Evolutionary conservation across 92 coral and sea anemone genomes (phyloP).

Genomic region (Phenganax subtilis): DNA sequence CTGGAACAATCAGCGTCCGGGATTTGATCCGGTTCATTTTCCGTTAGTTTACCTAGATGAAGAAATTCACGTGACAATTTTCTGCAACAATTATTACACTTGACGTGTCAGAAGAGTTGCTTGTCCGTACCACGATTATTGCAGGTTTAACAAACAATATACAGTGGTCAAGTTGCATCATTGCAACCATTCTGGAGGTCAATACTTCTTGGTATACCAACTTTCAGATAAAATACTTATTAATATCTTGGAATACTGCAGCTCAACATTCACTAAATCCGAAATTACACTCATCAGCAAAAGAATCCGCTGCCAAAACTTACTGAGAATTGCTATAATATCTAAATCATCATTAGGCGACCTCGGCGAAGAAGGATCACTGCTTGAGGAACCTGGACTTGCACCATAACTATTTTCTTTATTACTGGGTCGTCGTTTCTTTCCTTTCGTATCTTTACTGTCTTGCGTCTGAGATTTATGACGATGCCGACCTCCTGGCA

Average conservation of each 20-base stretch:
- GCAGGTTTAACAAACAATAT: no score
- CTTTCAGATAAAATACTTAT: no score
- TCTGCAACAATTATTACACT: background rate
- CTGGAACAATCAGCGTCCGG: conserved; percentile 25
- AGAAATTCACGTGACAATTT: background rate
- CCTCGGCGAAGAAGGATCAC: conserved; percentile 15
- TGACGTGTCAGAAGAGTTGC: background rate
- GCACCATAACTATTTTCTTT: conserved; percentile 16
- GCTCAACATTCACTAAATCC: no score
- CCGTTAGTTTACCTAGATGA: conserved; percentile 10
- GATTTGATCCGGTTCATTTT: conserved; percentile 18
- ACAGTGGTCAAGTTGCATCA: no score
- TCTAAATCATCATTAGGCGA: conserved; percentile 45
- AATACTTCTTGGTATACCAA: no score
- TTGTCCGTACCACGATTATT: background rate
- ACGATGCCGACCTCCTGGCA: conserved; percentile 96
- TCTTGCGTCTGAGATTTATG: conserved; percentile 60
- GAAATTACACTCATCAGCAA: no score
- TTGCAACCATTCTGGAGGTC: no score
- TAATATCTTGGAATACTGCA: no score
- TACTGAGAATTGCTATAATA: conserved; percentile 57
- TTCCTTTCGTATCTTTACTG: conserved; percentile 26
- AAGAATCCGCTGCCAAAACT: background rate
- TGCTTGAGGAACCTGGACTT: conserved; percentile 5
- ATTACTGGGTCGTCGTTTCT: conserved; percentile 28